Base-by-base conservation (phyloP, 2,113 vertebrate genomes). In the Chloropsis cyanopogon region DNA sequence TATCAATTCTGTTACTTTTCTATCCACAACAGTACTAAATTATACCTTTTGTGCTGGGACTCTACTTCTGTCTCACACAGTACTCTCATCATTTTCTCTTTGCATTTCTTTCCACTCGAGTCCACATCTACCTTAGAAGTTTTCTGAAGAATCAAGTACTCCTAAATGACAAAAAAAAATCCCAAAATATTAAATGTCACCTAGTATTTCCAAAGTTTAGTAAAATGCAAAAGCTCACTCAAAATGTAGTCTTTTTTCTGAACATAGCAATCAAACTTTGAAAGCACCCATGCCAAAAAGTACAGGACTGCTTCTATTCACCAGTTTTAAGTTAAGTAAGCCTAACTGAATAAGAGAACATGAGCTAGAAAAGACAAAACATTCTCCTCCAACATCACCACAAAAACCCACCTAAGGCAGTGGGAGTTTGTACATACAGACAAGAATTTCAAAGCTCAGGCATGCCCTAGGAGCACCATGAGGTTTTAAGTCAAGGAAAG, bases 51-150 rank as follows among this genome's bases (percentile, higher is more conserved):
- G 72, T 98, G 97, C 94, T 97, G 97, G 35, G 94, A 73, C 86
- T 97, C 96, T 59, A 96, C 95, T 92, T 97, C 97, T 86, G 96
- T 94, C 97, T 99, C 98, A 73, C 96, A 98, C 18, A 99, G 98
- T 71, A 99, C 97, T 83, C 98, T 98, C 95, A 99, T 98, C 99
- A 99, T 99, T 97, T 98, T 99, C 97, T 99, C 99, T 97, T 98
- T 99, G 97, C 99, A 99, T 91, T 98, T 99, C 97, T 98, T 99
- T 96, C 99, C 98, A 42, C 98, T 98, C 63, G 99, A 99, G 97
- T 99, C 98, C 82, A 99, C 98, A 82, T 99, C 99, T 31, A 99
- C 98, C 95, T 98, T 99, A 75, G 97, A 98, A 18, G 98, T 98
- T 98, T 98, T 99, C 96, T 99, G 98, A 78, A 99, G 98, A 93